A percentile compares a stretch with the other conserved stretches of the same genome.
These are phyloP conservation scores for Epizoanthus scotinus DNA, from an alignment of 92 coral and sea anemone species.

Conservation along the genomic window DNA sequence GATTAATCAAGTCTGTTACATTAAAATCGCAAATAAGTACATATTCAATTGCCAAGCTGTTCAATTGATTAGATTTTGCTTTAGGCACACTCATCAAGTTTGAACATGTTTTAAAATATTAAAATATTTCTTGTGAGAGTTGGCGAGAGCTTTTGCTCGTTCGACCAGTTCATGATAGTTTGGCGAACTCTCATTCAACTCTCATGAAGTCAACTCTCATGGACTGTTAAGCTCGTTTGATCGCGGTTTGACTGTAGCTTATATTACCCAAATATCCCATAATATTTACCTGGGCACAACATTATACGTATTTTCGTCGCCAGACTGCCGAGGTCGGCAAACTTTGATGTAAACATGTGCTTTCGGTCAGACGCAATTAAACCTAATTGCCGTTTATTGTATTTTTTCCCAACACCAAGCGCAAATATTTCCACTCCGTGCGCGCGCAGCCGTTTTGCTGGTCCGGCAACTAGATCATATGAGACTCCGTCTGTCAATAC, in stretches of 20 bases:
- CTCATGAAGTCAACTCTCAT: too few species aligned
- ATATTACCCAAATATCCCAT: neutral
- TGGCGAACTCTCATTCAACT: too few species aligned
- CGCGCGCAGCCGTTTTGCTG: constrained; percentile 31
- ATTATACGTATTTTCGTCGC: constrained; percentile 26
- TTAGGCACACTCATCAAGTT: too few species aligned
- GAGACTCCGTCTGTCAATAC: constrained; percentile 42
- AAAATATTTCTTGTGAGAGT: too few species aligned
- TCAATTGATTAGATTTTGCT: too few species aligned
- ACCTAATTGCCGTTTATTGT: constrained; percentile 32
- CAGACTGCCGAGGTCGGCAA: constrained; percentile 30
- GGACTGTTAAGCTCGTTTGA: too few species aligned
- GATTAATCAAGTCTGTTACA: too few species aligned
- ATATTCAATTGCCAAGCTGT: too few species aligned
- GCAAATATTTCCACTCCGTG: constrained; percentile 36
- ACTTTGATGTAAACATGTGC: constrained; percentile 33
- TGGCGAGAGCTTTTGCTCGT: too few species aligned
- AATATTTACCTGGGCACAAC: constrained; percentile 39
- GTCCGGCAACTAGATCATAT: constrained; percentile 20
- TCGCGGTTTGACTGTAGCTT: neutral
- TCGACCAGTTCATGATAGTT: too few species aligned
- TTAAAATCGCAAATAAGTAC: too few species aligned
- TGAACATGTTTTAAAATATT: too few species aligned
- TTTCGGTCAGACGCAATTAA: constrained; percentile 19
- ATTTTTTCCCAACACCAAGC: constrained; percentile 22